These are phyloP conservation scores for Whitmania pigra DNA, from an alignment of 1,140 invertebrate genomes.

Conservation along the genomic window DNA sequence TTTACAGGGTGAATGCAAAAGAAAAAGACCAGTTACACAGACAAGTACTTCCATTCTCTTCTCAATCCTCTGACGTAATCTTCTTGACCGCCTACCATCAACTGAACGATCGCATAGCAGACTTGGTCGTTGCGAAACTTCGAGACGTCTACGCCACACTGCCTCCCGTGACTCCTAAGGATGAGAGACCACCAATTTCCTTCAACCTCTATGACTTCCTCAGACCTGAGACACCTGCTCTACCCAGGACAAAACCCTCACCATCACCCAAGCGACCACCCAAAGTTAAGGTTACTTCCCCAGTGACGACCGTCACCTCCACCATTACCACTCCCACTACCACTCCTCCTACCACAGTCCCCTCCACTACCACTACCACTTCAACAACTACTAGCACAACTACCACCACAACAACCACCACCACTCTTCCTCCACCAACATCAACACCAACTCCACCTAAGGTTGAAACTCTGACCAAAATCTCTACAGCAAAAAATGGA, in stretches of 20 bases:
- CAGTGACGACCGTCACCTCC: no score
- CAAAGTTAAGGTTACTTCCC: no score
- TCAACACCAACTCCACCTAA: background rate
- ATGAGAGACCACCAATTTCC: constrained; percentile 1
- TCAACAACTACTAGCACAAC: background rate
- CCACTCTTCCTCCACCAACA: background rate
- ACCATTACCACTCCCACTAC: no score
- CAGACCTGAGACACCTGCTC: background rate
- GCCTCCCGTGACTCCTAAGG: background rate
- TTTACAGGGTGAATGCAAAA: no score
- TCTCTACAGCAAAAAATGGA: background rate
- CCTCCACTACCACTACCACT: background rate
- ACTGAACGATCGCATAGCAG: background rate
- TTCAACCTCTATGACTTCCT: constrained; percentile 9
- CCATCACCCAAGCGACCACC: no score
- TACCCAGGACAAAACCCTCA: no score
- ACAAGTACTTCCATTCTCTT: constrained; percentile 9
- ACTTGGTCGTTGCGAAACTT: background rate
- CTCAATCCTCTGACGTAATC: background rate
- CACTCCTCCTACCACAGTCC: background rate
- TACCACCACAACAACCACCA: constrained; percentile 6
- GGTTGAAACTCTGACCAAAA: background rate
- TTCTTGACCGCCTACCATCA: background rate
- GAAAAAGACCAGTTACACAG: background rate
- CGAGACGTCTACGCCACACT: background rate